phyloP scores from a whole-genome alignment of 2,888 invertebrate species.

The Orthosia incerta region DNA sequence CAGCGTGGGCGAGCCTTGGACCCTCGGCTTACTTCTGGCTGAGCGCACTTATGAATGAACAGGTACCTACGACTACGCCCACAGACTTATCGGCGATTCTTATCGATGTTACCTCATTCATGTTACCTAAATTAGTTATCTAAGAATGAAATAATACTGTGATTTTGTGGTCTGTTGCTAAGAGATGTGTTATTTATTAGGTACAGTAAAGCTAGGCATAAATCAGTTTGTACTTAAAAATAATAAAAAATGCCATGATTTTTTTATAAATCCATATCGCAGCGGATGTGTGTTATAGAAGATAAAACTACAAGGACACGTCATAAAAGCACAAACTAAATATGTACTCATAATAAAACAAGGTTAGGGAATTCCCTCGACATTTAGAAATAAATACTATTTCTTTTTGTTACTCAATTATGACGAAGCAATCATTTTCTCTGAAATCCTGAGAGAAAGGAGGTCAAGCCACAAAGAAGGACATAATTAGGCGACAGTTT shows the following conservation, averaged over 20 bases:
- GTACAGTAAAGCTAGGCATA: background rate
- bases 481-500: constrained; percentile 34
- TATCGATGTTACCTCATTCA: constrained; percentile 67
- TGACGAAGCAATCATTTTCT: constrained; percentile 39
- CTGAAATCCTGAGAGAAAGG: constrained; percentile 44
- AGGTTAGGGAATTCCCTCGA: constrained; percentile 49
- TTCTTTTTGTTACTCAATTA: constrained; percentile 46
- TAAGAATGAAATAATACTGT: constrained; percentile 24
- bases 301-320: constrained; percentile 45
- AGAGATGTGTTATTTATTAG: background rate
- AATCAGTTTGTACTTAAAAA: too few species aligned
- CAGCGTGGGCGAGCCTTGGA: constrained; percentile 55
- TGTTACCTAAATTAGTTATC: constrained; percentile 43
- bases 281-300: constrained; percentile 35
- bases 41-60: constrained; percentile 77
- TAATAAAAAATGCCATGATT: background rate
- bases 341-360: constrained; percentile 3
- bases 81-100: constrained; percentile 66
- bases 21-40: constrained; percentile 61
- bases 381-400: constrained; percentile 40
- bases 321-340: background rate
- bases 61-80: constrained; percentile 75
- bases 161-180: constrained; percentile 22
- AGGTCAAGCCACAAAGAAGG: constrained; percentile 37
- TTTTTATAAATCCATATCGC: constrained; percentile 25